Conservation (phyloP, 2,113 vertebrate genomes). For the Hyla sarda region DNA sequence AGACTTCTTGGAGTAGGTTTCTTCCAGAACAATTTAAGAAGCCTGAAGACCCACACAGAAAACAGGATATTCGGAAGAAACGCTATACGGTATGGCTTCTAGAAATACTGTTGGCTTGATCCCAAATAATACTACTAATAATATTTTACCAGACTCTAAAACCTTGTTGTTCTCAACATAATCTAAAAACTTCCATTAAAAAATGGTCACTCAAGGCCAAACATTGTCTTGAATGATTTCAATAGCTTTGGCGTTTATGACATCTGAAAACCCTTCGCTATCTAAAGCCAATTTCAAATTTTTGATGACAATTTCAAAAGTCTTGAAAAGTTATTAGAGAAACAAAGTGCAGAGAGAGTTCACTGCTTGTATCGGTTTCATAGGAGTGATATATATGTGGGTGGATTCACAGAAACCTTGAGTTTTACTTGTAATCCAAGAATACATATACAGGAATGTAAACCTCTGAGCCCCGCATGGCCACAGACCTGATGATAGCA, state of each 20-base stretch:
- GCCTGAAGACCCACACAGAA: no score
- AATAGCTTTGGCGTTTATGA: neutral
- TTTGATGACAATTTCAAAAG: slow-evolving; percentile 32
- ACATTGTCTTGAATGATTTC: neutral
- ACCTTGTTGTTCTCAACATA: neutral
- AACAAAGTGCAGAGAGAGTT: slow-evolving; percentile 16
- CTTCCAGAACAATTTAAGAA: no score
- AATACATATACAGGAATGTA: slow-evolving; percentile 24
- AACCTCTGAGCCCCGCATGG: slow-evolving; percentile 10
- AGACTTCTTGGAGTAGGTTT: no score
- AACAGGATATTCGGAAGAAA: no score
- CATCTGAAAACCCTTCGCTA: neutral
- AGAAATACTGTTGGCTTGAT: no score
- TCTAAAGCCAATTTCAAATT: neutral
- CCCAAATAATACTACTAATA: neutral
- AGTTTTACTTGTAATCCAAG: slow-evolving; percentile 53
- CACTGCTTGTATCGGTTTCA: slow-evolving; percentile 46
- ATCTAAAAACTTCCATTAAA: neutral
- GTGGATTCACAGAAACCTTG: slow-evolving; percentile 54
- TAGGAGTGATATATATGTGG: slow-evolving; percentile 39
- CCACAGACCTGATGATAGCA: slow-evolving; percentile 26
- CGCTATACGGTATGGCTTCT: no score
- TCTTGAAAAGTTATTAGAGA: slow-evolving; percentile 56
- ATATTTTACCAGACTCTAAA: neutral
- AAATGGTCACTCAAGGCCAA: neutral